These are phyloP conservation scores for Pteromalus puparum DNA, from an alignment of 1,140 invertebrate species.

Conservation along the genomic window DNA sequence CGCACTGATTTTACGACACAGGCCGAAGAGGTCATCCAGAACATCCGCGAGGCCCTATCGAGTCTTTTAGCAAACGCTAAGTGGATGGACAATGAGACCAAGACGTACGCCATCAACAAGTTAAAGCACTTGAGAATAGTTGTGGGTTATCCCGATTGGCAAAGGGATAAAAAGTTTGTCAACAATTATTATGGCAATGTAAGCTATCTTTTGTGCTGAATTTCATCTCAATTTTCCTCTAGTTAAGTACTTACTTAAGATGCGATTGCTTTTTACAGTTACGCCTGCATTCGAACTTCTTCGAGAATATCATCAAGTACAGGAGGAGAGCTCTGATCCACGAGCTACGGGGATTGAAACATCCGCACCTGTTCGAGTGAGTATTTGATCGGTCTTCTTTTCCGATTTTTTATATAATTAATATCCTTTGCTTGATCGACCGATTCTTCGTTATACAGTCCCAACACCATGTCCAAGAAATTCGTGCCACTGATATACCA, in stretches of 20 bases:
- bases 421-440: not conserved
- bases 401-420: not conserved
- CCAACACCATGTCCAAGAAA: constrained; percentile 42
- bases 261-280: constrained; percentile 3
- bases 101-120: constrained; percentile 39
- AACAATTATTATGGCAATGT: constrained; percentile 48
- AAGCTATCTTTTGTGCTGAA: not conserved
- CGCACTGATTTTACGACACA: not conserved
- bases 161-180: constrained; percentile 12
- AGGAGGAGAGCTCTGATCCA: constrained; percentile 26
- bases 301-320: constrained; percentile 48
- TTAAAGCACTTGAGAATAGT: constrained; percentile 34
- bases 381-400: not conserved
- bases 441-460: constrained; percentile 19
- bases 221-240: not conserved
- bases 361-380: constrained; percentile 34
- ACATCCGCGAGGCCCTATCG: constrained; percentile 28
- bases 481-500: constrained; percentile 43
- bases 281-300: constrained; percentile 38
- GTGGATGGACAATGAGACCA: constrained; percentile 49
- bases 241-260: too few species aligned
- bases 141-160: constrained; percentile 47
- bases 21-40: constrained; percentile 39
- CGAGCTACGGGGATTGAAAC: constrained; percentile 34
- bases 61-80: constrained; percentile 31